A percentile compares a stretch with the other conserved stretches of the same genome.
Conservation (phyloP, 2,797 vertebrate genomes). For the Sebastes hubbsi region DNA sequence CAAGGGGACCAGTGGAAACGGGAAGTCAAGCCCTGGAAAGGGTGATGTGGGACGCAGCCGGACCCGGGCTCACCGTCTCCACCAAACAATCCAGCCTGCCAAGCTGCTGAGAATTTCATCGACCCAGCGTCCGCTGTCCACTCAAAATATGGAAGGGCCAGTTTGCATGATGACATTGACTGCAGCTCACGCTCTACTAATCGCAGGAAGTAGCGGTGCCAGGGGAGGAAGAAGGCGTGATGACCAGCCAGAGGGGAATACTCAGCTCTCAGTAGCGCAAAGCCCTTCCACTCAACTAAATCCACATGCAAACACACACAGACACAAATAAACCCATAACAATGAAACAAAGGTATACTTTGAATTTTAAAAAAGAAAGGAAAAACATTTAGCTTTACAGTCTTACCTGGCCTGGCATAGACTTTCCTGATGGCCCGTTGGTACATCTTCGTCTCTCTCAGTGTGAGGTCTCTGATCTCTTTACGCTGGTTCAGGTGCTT, state of each 20-base stretch:
- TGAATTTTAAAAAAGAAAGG: background rate
- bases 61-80: constrained; percentile 44
- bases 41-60: constrained; percentile 51
- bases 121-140: constrained; percentile 68
- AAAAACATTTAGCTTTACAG: background rate
- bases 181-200: constrained; percentile 64
- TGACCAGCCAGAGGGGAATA: constrained; percentile 54
- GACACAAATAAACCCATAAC: background rate
- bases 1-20: constrained; percentile 57
- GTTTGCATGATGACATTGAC: constrained; percentile 56
- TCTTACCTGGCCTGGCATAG: constrained; percentile 52
- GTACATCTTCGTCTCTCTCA: constrained; percentile 52
- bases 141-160: constrained; percentile 67
- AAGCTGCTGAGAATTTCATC: constrained; percentile 50
- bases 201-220: constrained; percentile 67
- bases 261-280: constrained; percentile 55
- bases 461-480: constrained; percentile 66
- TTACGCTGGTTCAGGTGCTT: constrained; percentile 58
- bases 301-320: constrained; percentile 12
- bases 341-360: background rate
- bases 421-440: constrained; percentile 59
- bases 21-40: constrained; percentile 46
- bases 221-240: constrained; percentile 59
- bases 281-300: constrained; percentile 58
- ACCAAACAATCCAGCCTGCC: constrained; percentile 69